These are phyloP conservation scores for Craniophora ligustri DNA, from an alignment of 2,888 invertebrate genomes.

Conservation along the genomic window DNA sequence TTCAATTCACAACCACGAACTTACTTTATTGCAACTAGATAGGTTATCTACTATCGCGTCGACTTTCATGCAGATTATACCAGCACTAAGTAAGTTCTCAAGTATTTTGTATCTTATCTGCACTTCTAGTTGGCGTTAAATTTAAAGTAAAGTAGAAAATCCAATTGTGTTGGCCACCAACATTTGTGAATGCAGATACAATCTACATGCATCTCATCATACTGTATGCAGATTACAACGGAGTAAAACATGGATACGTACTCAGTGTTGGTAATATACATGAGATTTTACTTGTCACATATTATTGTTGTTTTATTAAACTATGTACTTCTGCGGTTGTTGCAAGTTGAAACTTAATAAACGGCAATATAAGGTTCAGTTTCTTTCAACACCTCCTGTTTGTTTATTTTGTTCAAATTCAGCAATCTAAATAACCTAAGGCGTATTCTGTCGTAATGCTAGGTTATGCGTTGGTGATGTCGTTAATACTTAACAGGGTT, in stretches of 20 bases:
- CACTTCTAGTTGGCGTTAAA: slow-evolving; percentile 13
- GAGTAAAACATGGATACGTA: background rate
- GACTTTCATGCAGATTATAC: slow-evolving; percentile 13
- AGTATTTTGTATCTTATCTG: slow-evolving; percentile 24
- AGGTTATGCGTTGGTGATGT: too few relatives aligned
- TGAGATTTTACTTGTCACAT: background rate
- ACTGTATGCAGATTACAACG: background rate
- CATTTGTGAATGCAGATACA: background rate
- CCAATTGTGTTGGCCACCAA: slow-evolving; percentile 1
- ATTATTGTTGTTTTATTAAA: too few relatives aligned
- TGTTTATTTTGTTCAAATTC: too few relatives aligned
- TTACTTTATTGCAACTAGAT: slow-evolving; percentile 4
- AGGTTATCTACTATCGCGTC: slow-evolving; percentile 13
- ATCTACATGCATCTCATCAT: slow-evolving; percentile 1
- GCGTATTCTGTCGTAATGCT: too few relatives aligned
- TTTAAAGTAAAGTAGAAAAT: slow-evolving; percentile 4
- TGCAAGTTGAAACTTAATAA: too few relatives aligned
- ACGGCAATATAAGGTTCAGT: too few relatives aligned
- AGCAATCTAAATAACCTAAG: too few relatives aligned
- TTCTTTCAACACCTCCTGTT: too few relatives aligned
- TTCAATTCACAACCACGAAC: slow-evolving; percentile 6
- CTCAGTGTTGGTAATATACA: background rate
- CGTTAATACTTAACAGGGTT: too few relatives aligned
- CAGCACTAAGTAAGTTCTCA: slow-evolving; percentile 17
- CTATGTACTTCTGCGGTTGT: too few relatives aligned